Conservation (phyloP, 2,888 invertebrate species). For the Panzeria rudis region DNA sequence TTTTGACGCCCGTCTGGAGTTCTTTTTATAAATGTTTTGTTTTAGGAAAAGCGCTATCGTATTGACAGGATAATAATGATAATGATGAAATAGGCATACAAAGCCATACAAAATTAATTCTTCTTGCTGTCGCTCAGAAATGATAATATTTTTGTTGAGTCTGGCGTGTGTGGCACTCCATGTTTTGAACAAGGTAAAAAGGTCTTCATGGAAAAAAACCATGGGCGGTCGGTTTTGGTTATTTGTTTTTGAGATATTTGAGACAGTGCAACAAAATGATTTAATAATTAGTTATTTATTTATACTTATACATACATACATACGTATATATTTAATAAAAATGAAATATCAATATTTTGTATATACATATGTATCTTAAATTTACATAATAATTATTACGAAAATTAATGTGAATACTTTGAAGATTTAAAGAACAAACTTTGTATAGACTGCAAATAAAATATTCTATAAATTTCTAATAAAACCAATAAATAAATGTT, state of each 20-base stretch:
- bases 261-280: not conserved
- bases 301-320: not conserved
- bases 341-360: not conserved
- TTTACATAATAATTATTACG: not conserved
- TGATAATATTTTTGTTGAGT: not conserved
- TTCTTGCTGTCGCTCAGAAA: not conserved
- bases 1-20: conserved; percentile 73
- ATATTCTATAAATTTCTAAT: too few species aligned
- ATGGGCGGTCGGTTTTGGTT: conserved; percentile 34
- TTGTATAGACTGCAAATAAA: too few species aligned
- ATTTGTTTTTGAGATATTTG: not conserved
- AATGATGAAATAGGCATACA: conserved; percentile 61
- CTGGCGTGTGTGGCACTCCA: conserved; percentile 51
- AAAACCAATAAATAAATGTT: too few species aligned
- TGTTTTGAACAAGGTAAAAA: conserved; percentile 9
- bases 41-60: conserved; percentile 65
- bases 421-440: too few species aligned
- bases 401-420: too few species aligned
- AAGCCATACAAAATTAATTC: conserved; percentile 43
- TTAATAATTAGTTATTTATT: not conserved
- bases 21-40: conserved; percentile 11
- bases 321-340: not conserved
- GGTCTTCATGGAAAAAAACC: conserved; percentile 42
- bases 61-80: conserved; percentile 74
- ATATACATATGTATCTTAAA: not conserved